These are phyloP conservation scores for Himantopus leucocephalus DNA, from an alignment of 2,113 vertebrate genomes.

Conservation along the genomic window DNA sequence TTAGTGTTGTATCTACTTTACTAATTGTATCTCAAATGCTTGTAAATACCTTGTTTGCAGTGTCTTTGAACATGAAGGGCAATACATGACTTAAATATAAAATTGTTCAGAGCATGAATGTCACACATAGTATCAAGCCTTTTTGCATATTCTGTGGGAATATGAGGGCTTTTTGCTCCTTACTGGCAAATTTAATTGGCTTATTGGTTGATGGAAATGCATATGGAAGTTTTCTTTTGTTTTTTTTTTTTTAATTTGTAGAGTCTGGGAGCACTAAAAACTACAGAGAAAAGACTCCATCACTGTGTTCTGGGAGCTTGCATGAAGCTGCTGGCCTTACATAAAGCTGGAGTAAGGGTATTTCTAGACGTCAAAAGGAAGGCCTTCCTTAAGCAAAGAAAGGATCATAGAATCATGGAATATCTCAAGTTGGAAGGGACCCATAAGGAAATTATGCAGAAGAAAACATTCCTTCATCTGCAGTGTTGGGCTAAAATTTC, in stretches of 20 bases:
- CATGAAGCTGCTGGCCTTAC: background rate
- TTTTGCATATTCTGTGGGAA: background rate
- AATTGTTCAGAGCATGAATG: background rate
- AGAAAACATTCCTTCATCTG: background rate
- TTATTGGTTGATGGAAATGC: background rate
- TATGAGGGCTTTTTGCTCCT: background rate
- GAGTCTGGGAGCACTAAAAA: background rate
- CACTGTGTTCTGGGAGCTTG: background rate
- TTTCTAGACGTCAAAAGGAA: background rate
- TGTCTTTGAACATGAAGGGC: background rate
- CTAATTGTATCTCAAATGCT: conserved; percentile 3
- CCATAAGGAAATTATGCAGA: background rate
- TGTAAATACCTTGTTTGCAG: background rate
- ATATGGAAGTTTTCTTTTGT: background rate
- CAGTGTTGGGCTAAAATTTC: background rate
- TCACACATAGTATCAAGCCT: background rate
- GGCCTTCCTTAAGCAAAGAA: background rate
- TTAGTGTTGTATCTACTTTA: background rate
- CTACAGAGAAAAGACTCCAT: background rate
- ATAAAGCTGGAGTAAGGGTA: background rate
- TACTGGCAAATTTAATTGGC: background rate
- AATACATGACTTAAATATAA: background rate
- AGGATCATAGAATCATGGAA: background rate
- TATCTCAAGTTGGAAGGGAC: background rate
- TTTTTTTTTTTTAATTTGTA: background rate